A percentile compares a stretch with the other conserved stretches of the same genome.
Conservation (phyloP, 2,888 invertebrate species). For the Pterostichus niger region DNA sequence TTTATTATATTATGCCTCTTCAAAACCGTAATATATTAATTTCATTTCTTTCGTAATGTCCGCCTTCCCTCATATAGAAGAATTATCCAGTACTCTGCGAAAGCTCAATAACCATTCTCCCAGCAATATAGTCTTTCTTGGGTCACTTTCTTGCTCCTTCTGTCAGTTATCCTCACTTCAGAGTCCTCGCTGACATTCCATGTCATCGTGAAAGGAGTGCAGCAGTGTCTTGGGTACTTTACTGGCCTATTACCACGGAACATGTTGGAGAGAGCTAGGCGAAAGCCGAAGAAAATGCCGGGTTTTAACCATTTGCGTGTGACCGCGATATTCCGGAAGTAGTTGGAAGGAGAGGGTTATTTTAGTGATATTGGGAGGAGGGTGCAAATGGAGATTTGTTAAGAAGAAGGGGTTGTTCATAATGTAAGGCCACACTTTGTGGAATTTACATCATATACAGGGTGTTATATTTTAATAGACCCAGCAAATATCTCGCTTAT, state of each 20-base stretch:
- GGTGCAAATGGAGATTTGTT: no score
- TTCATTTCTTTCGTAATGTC: background rate
- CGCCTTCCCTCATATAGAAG: background rate
- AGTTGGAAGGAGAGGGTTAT: background rate
- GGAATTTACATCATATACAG: no score
- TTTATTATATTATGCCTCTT: no score
- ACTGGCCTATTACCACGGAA: conserved; percentile 1
- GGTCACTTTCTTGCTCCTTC: background rate
- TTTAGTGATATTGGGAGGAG: background rate
- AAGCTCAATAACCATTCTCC: conserved; percentile 4
- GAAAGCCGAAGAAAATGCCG: background rate
- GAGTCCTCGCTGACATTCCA: conserved; percentile 1
- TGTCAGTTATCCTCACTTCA: background rate
- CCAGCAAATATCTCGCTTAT: no score
- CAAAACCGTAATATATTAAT: background rate
- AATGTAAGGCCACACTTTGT: no score
- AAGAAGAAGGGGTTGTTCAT: no score
- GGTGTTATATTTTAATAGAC: no score
- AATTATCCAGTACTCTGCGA: background rate
- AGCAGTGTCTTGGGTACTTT: background rate
- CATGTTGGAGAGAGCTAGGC: background rate
- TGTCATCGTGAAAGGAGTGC: conserved; percentile 11
- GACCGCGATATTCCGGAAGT: background rate
- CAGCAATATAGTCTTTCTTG: background rate
- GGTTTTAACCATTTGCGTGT: background rate